Evolutionary conservation across 2,113 vertebrate species (phyloP), one percentile per base, ranked within the genome.

Genomic region (Oncorhynchus nerka): DNA sequence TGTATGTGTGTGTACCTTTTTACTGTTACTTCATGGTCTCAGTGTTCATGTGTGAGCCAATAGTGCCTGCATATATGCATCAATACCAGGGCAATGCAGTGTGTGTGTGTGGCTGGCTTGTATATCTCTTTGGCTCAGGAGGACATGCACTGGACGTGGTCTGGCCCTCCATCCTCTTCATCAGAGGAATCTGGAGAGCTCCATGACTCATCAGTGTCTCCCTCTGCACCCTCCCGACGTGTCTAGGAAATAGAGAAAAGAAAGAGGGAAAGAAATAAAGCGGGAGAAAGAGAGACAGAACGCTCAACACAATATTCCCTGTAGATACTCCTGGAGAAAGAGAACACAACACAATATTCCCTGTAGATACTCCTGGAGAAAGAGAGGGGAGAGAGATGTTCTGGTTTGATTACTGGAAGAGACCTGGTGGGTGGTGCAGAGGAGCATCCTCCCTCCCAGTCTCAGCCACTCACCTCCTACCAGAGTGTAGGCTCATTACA

Each of bases 91-190:
- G 82, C 86, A 83, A 87, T 30, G 68, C 34, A 59, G 45, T 11
- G n/a, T 34, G 34, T 32, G 34, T n/a, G 51, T 68, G 70, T 73
- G 51, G 74, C 20, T 66, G 59, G 26, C 81, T 66, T 71, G 34
- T 61, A 20, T 76, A 22, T 68, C 22, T 64, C 51, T 64, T 57
- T 62, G 81, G 82, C 93, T 97, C 95, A 98, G 75, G 96, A 98
- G 5, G 96, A 97, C 95, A 98, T 97, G 93, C 96, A 98, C 90
- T 98, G 96, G 82, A 97, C 95, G 3, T 96, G 95, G 83, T 98
- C 96, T 1, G 95, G 96, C 64, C 95, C 96, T 70, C 95, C 95
- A 19, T 97, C 95, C 76, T 97, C 96, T 71, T 96, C 95, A 1
- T 98, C 95, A 0, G 96, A 97, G 28, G 95, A 96, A 83, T 98